Evolutionary conservation across 2,888 invertebrate genomes (phyloP).

Genomic region (Dynastes hyllus): DNA sequence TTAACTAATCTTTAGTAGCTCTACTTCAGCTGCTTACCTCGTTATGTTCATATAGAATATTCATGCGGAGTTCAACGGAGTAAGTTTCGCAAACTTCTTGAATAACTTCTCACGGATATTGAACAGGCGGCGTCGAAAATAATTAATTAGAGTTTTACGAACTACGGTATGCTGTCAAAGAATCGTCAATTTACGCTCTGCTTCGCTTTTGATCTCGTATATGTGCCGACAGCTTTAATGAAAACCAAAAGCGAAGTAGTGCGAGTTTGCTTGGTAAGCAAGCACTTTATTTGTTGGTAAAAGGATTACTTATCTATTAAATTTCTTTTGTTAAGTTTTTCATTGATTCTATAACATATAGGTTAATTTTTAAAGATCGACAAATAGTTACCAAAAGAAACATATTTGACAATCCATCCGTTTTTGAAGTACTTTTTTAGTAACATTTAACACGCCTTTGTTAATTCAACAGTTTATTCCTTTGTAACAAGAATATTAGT

Average conservation of each 20-base stretch:
- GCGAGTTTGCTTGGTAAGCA: too few species aligned
- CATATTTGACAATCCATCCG: too few species aligned
- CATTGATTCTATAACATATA: too few species aligned
- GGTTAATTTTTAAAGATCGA: too few species aligned
- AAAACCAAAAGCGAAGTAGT: background rate
- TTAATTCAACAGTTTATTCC: too few species aligned
- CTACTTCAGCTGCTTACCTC: conserved; percentile 12
- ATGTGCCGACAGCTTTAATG: background rate
- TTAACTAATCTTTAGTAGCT: background rate
- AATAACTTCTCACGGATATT: conserved; percentile 26
- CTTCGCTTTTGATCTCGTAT: conserved; percentile 2
- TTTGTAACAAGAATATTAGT: too few species aligned
- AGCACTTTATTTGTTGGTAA: too few species aligned
- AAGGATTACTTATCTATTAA: too few species aligned
- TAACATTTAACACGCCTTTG: too few species aligned
- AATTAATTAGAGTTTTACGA: conserved; percentile 33
- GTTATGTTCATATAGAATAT: conserved; percentile 1
- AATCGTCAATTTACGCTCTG: conserved; percentile 19
- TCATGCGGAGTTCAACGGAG: conserved; percentile 7
- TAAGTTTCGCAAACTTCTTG: conserved; percentile 14
- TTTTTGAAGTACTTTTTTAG: too few species aligned
- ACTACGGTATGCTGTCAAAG: background rate
- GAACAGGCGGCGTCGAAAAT: conserved; percentile 13
- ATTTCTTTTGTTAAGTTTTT: too few species aligned
- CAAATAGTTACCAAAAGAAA: too few species aligned